Base-by-base conservation (phyloP, 1,140 invertebrate species). In the Trachymyrmex septentrionalis region DNA sequence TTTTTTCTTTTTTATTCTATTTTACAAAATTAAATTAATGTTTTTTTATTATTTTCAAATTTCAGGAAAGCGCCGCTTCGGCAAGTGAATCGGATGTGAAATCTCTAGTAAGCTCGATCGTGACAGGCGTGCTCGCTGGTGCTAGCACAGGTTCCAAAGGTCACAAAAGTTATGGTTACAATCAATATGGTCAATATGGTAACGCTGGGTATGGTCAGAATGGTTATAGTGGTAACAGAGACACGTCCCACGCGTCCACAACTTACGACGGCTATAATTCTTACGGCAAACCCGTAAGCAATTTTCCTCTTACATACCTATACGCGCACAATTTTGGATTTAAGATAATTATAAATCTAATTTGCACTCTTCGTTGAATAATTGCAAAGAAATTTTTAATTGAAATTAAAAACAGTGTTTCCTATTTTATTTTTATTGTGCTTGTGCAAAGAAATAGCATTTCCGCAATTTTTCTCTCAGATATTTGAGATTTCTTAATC, bases 141-240 rank as follows among this genome's bases (percentile, higher is more conserved):
- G 88, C 93, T 0, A 95, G 94, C 61, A 92, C 93, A 5, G 94
- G 94, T 16, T 87, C 94, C 2, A 95, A 93, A 66, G 93, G 91
- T 10, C 82, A n/a, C 3, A 59, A 50, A 3, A 21, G n/a, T 19
- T 59, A 80, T 12, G 19, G 44, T 50, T 16, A 57, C 4, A 53
- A 12, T 12, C n/a, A 4, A 57, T 57, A 57, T 21, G 55, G 55
- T 57, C 19, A 12, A 12, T 30, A 59, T 12, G 80, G 63, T 12
- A 63, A 16, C 24, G 9, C 27, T 14, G 21, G 12, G 9, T 34
- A 64, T 38, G 30, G 63, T 16, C 59, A 63, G 2, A 27, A 67
- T 14, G 1, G 38, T 44, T 44, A 44, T 2, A 10, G 10, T 44
- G 38, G 38, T 44, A 67, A 67, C 30, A 73, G 66, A 2, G 90